phyloP scores from a whole-genome alignment of 2,797 vertebrate species.

The Enteromius mattozi region DNA sequence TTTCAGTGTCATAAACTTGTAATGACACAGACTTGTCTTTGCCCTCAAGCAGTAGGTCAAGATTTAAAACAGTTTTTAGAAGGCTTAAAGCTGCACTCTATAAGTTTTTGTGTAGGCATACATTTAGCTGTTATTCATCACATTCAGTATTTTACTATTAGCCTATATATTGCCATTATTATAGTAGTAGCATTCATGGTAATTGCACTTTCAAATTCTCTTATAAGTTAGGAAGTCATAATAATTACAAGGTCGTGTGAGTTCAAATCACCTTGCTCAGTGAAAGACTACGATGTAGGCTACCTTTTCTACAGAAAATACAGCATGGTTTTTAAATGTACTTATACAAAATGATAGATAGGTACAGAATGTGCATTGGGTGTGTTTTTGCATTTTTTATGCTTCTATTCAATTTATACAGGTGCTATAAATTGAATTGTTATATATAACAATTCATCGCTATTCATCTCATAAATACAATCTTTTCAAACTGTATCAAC shows the following conservation, averaged over 20 bases:
- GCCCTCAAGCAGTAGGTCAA: not conserved
- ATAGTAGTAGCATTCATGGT: no score
- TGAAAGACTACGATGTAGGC: no score
- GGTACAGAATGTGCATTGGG: not conserved
- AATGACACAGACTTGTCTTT: not conserved
- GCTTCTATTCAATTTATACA: not conserved
- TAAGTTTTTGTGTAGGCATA: not conserved
- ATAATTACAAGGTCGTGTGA: not conserved
- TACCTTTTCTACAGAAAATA: not conserved
- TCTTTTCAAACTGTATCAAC: not conserved
- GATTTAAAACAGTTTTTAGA: constrained; percentile 1
- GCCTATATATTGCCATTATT: not conserved
- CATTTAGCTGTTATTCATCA: not conserved
- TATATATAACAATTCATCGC: not conserved
- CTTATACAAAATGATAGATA: not conserved
- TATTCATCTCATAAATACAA: not conserved
- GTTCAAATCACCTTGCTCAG: not conserved
- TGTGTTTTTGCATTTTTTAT: not conserved
- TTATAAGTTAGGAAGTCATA: not conserved
- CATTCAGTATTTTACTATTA: not conserved
- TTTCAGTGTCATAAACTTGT: constrained; percentile 19
- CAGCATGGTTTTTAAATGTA: not conserved
- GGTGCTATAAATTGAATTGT: not conserved
- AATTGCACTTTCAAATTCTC: not conserved
- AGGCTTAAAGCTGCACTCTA: not conserved